Percentiles rank a stretch among this genome's conserved stretches.
Evolutionary conservation across 2,797 vertebrate genomes (phyloP).

Genomic region (Sebastes umbrosus): DNA sequence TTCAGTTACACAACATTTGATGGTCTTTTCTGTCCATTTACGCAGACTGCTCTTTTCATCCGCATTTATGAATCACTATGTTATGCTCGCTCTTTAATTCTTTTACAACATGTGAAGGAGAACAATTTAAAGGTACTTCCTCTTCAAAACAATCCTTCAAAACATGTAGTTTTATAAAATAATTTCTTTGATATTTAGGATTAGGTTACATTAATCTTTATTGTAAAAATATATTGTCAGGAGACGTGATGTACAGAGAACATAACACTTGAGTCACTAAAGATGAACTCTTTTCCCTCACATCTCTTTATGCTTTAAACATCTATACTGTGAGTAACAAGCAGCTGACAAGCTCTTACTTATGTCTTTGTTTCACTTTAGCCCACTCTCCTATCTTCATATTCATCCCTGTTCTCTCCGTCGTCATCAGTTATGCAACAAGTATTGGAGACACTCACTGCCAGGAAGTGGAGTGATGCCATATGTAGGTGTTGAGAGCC

Average conservation of each 20-base stretch:
- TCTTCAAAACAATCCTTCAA: background rate
- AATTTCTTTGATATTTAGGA: background rate
- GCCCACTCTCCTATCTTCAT: constrained; percentile 52
- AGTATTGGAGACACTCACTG: constrained; percentile 39
- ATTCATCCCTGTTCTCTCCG: constrained; percentile 40
- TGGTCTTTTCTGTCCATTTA: background rate
- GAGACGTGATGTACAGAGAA: background rate
- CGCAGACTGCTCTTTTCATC: background rate
- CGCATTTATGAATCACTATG: background rate
- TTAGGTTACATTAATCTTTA: background rate
- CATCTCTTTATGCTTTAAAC: constrained; percentile 2
- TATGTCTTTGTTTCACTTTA: constrained; percentile 40
- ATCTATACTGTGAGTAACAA: constrained; percentile 1
- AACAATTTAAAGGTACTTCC: background rate
- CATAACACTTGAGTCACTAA: background rate
- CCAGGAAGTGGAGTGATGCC: constrained; percentile 60
- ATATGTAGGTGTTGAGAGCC: constrained; percentile 60
- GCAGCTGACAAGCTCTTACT: constrained; percentile 17
- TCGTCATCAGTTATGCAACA: constrained; percentile 70
- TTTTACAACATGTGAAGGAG: background rate
- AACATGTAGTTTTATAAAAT: background rate
- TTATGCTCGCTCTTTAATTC: background rate
- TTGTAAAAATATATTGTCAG: background rate
- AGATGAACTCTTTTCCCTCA: background rate
- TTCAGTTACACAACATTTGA: constrained; percentile 10